Percentiles rank a stretch among this genome's conserved stretches.
Evolutionary conservation across 2,113 vertebrate genomes (phyloP).

Genomic region (Calcarius ornatus): DNA sequence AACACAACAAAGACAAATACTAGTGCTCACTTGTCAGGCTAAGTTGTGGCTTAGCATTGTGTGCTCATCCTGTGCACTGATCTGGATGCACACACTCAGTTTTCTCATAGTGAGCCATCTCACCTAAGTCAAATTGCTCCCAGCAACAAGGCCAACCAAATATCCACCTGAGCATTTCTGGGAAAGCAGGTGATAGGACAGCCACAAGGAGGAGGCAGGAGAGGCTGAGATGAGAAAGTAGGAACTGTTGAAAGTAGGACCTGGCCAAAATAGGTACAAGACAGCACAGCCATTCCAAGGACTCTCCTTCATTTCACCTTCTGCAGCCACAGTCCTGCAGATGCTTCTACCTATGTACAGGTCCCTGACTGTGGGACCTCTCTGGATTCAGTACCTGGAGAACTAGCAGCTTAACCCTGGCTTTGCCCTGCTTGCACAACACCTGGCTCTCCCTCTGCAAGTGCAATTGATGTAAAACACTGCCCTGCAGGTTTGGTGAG

Average conservation of each 20-base stretch:
- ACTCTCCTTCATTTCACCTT: background rate
- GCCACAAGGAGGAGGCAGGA: background rate
- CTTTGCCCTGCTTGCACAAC: background rate
- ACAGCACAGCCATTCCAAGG: background rate
- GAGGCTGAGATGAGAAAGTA: background rate
- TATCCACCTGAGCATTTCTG: background rate
- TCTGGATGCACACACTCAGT: background rate
- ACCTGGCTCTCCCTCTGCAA: background rate
- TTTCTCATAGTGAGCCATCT: background rate
- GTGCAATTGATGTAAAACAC: background rate
- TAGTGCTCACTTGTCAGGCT: background rate
- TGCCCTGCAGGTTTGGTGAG: background rate
- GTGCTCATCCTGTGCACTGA: background rate
- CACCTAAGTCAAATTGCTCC: background rate
- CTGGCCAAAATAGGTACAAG: background rate
- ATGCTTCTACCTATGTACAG: rapidly evolving
- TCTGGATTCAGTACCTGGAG: background rate
- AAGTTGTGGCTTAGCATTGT: rapidly evolving
- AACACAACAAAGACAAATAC: background rate
- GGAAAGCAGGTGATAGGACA: background rate
- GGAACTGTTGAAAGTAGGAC: background rate
- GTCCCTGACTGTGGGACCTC: background rate
- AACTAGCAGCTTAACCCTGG: background rate
- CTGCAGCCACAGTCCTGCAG: background rate
- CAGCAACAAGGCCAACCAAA: background rate